Evolutionary conservation across 2,888 invertebrate genomes (phyloP), one percentile per base, ranked within the genome.

Genomic region (Ichneumon xanthorius): DNA sequence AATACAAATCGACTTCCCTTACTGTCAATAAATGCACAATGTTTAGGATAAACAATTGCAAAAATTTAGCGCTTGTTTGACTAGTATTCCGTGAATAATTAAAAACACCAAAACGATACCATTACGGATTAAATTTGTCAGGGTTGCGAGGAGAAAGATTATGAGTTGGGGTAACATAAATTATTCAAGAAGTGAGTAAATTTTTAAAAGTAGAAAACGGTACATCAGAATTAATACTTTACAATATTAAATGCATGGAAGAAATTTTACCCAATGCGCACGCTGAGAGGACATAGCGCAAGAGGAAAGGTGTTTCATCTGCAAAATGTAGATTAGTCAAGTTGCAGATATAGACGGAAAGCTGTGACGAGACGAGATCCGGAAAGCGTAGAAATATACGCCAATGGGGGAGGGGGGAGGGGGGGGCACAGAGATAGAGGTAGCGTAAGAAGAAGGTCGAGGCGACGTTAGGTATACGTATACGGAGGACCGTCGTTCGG

Each of bases 301-400:
- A 1, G 50, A 58, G 3, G 40, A 65, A 68, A 65, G 68, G 53
- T 37, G 67, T 83, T 86, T 80, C 55, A 86, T 77, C 76, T 50
- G 71, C 65, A 55, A 40, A 83, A 83, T 77, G 82, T 73, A 79
- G 63, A 84, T 80, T 77, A 67, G 72, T 80, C 53, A 40, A 26
- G 55, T 67, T 68, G 81, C 72, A 76, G 81, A 73, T 83, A 78
- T 71, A 78, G 55, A 73, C n/a, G 50, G 9, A 33, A 19, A 55
- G 68, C 55, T 50, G 53, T 72, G 68, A 61, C 26, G 82, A 72
- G 55, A 78, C 65, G 80, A 78, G 81, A 85, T 81, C 67, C 76
- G 72, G 71, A 48, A 61, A 80, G 68, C 48, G 16, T 33, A 16
- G 73, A 73, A 79, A 73, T 63, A 80, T 73, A 70, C 75, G 76